Evolutionary conservation across 2,888 invertebrate genomes (phyloP).

Genomic region (Cerceris ruficornis): DNA sequence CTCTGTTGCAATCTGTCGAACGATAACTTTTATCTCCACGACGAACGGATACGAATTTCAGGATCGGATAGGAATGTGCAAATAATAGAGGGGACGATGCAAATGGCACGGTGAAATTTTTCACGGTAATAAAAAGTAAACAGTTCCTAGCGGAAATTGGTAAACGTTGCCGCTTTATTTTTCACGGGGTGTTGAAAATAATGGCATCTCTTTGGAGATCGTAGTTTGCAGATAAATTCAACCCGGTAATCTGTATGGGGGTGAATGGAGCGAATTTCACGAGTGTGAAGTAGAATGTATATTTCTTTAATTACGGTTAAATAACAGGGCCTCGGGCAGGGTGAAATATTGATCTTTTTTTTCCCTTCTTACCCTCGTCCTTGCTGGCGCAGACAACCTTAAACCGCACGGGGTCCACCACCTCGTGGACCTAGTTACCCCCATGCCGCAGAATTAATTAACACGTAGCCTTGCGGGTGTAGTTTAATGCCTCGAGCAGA

Average conservation of each 20-base stretch:
- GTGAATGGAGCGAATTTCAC: background rate
- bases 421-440: slow-evolving; percentile 42
- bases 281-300: background rate
- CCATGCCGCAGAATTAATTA: slow-evolving; percentile 58
- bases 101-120: background rate
- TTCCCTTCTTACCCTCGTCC: slow-evolving; percentile 2
- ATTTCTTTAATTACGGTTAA: background rate
- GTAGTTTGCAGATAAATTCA: background rate
- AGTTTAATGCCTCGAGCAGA: slow-evolving; percentile 37
- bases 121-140: no score
- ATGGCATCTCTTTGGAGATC: no score
- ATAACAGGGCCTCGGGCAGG: slow-evolving; percentile 2
- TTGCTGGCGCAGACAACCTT: slow-evolving; percentile 46
- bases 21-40: slow-evolving; percentile 40
- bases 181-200: no score
- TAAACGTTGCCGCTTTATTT: no score
- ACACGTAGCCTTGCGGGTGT: slow-evolving; percentile 49
- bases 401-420: slow-evolving; percentile 47
- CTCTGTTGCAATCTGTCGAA: slow-evolving; percentile 46
- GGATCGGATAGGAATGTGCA: slow-evolving; percentile 14
- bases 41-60: background rate
- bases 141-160: no score
- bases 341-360: slow-evolving; percentile 38
- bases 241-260: background rate
- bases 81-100: background rate